Evolutionary conservation across 2,113 vertebrate species (phyloP).

Genomic region (Elanoides forficatus): DNA sequence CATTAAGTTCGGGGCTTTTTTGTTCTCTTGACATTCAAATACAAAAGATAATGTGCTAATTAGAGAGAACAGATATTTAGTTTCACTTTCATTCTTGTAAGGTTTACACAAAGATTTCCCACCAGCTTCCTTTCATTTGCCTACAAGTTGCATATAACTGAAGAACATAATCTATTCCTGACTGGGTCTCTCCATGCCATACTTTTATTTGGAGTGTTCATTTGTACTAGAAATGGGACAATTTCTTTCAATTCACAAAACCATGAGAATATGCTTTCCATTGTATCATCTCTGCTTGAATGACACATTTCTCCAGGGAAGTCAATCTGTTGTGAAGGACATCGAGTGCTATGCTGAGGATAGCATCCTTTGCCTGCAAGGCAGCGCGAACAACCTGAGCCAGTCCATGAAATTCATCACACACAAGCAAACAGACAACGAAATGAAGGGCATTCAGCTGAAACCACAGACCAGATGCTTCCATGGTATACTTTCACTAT

Average conservation of each 20-base stretch:
- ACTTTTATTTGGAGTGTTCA: neutral
- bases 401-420: constrained; percentile 30
- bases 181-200: neutral
- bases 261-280: neutral
- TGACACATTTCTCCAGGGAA: neutral
- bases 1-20: fast-evolving
- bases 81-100: neutral
- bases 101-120: neutral
- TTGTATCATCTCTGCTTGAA: neutral
- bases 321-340: constrained; percentile 29
- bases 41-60: neutral
- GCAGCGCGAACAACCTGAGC: constrained; percentile 10
- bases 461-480: constrained; percentile 58
- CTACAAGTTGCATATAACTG: neutral
- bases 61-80: neutral
- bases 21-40: neutral
- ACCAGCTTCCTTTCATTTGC: neutral
- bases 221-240: neutral
- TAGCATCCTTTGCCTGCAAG: constrained; percentile 17
- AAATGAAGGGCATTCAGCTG: constrained; percentile 48
- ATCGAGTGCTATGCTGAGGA: neutral
- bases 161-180: neutral
- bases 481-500: neutral
- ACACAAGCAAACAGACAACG: constrained; percentile 14
- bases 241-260: constrained; percentile 6